These are phyloP conservation scores for Hypanus sabinus DNA, from an alignment of 2,113 vertebrate genomes.

Conservation along the genomic window DNA sequence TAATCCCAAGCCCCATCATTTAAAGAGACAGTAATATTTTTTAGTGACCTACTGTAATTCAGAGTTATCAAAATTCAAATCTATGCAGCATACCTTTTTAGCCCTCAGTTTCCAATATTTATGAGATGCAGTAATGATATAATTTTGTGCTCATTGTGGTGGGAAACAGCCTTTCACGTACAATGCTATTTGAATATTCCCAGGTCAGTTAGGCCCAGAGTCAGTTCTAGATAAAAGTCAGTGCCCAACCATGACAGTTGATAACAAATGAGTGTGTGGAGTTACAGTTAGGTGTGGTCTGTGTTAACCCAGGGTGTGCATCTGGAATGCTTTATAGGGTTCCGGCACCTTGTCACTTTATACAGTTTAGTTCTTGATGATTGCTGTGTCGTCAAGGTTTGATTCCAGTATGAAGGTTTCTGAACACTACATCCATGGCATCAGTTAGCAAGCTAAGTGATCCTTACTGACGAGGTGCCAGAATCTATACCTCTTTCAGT, in stretches of 20 bases:
- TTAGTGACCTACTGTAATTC: conserved; percentile 34
- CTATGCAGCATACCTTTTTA: conserved; percentile 34
- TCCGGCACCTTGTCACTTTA: conserved; percentile 5
- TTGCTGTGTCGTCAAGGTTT: not conserved
- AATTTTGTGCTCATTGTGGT: conserved; percentile 16
- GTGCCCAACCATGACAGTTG: not conserved
- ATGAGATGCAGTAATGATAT: conserved; percentile 28
- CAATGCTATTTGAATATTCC: not conserved
- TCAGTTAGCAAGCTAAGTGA: conserved; percentile 32
- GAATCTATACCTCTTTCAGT: conserved; percentile 30
- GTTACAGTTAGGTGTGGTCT: not conserved
- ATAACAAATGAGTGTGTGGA: not conserved
- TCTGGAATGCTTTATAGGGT: not conserved
- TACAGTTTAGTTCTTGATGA: conserved; percentile 3
- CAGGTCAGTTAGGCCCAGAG: not conserved
- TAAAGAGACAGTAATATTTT: conserved; percentile 55
- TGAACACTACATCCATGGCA: not conserved
- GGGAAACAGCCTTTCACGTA: not conserved
- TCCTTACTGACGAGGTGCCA: conserved; percentile 5
- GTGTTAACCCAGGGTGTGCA: not conserved
- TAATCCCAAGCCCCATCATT: conserved; percentile 62
- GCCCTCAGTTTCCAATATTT: conserved; percentile 24
- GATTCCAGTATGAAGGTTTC: not conserved
- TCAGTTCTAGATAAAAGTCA: not conserved
- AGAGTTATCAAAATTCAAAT: conserved; percentile 37